Evolutionary conservation across 2,797 vertebrate species (phyloP).

Genomic region (Mormyrops attenuatus): DNA sequence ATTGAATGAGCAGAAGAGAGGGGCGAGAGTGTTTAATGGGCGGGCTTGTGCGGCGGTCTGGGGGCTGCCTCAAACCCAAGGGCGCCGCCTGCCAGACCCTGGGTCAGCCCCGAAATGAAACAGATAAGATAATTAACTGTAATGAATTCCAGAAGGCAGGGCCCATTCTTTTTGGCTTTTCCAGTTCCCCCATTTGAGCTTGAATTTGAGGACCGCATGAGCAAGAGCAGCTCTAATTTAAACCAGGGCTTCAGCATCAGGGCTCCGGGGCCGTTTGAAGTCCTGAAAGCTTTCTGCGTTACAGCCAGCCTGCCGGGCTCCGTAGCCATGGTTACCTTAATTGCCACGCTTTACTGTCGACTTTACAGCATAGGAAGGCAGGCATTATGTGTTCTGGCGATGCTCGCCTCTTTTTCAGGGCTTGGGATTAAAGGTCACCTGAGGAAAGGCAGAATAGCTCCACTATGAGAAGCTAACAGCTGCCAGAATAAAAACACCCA

Average conservation of each 20-base stretch:
- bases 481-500: conserved; percentile 28
- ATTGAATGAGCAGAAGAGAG: conserved; percentile 96
- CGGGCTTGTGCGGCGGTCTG: conserved; percentile 77
- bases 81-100: conserved; percentile 87
- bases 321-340: conserved; percentile 96
- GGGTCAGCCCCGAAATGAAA: conserved; percentile 97
- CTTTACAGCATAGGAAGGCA: conserved; percentile 97
- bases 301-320: conserved; percentile 83
- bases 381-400: conserved; percentile 97
- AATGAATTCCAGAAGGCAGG: conserved; percentile 97
- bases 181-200: conserved; percentile 80
- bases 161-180: conserved; percentile 54
- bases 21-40: conserved; percentile 94
- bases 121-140: conserved; percentile 99
- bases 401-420: conserved; percentile 84
- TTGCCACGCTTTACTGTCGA: conserved; percentile 95
- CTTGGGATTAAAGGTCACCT: conserved; percentile 89
- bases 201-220: conserved; percentile 89
- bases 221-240: conserved; percentile 91
- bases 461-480: conserved; percentile 68
- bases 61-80: conserved; percentile 82
- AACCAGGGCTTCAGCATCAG: conserved; percentile 82
- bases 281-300: conserved; percentile 82
- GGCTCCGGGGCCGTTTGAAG: conserved; percentile 97
- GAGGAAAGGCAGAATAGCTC: conserved; percentile 76